Conservation (phyloP, 2,797 vertebrate species). For the Australoheros facetus region DNA sequence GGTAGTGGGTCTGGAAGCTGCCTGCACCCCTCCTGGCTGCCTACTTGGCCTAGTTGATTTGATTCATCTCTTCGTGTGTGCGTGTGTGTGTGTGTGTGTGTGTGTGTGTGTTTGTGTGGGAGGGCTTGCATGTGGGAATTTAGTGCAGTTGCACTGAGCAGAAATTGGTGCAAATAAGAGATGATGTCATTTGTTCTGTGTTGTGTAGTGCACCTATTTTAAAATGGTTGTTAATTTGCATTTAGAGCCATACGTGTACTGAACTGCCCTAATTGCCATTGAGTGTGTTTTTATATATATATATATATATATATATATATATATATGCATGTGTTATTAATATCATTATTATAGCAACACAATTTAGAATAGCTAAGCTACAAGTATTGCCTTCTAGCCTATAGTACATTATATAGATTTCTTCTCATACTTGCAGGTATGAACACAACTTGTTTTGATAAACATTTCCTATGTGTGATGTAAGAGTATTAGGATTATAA, state of each 20-base stretch:
- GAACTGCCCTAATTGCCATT: not conserved
- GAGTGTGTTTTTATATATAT: not conserved
- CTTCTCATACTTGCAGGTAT: not conserved
- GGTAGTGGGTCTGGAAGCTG: conserved; percentile 46
- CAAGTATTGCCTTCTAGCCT: not conserved
- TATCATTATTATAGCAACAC: not conserved
- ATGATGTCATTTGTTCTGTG: conserved; percentile 6
- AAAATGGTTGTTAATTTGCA: not conserved
- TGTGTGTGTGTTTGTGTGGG: conserved; percentile 12
- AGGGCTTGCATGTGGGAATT: conserved; percentile 28
- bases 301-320: not conserved
- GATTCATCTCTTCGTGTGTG: conserved; percentile 30
- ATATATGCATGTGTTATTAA: not conserved
- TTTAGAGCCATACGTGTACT: not conserved
- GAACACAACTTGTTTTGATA: not conserved
- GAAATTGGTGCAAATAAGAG: conserved; percentile 36
- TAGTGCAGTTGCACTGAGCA: conserved; percentile 29
- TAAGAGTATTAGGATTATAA: conserved; percentile 16
- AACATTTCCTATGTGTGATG: not conserved
- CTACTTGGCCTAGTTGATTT: conserved; percentile 66
- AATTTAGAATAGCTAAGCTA: no score
- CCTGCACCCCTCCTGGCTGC: conserved; percentile 33
- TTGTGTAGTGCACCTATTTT: conserved; percentile 7
- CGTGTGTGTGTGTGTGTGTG: conserved; percentile 22
- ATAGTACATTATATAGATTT: rapidly evolving